Percentiles rank a stretch among this genome's conserved stretches.
These are phyloP conservation scores for Ypsolopha sequella DNA, from an alignment of 2,888 invertebrate genomes.

Conservation along the genomic window DNA sequence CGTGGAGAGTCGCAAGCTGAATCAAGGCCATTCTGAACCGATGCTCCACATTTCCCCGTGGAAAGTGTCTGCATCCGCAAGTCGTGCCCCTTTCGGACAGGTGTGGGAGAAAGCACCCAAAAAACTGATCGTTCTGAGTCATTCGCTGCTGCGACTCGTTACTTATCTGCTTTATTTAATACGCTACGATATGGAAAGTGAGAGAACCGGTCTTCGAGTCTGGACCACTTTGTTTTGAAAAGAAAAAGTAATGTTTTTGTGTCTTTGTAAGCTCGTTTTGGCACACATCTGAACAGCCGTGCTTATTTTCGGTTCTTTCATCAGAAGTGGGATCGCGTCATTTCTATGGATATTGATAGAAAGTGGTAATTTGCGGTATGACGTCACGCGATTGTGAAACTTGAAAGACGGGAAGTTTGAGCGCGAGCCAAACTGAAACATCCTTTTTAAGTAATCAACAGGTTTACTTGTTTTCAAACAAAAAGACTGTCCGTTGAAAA, in stretches of 20 bases:
- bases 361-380: no score
- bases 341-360: not conserved
- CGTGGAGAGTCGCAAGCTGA: slow-evolving; percentile 19
- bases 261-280: not conserved
- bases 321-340: not conserved
- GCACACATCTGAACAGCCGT: not conserved
- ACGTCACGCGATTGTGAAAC: no score
- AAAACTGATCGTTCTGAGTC: slow-evolving; percentile 54
- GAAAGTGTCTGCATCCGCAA: slow-evolving; percentile 66
- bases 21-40: slow-evolving; percentile 64
- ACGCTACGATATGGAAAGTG: slow-evolving; percentile 41
- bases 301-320: not conserved
- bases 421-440: no score
- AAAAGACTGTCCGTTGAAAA: no score
- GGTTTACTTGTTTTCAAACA: no score
- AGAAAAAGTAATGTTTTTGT: slow-evolving; percentile 24
- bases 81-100: slow-evolving; percentile 60
- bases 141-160: slow-evolving; percentile 45
- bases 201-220: slow-evolving; percentile 40
- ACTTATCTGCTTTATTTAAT: slow-evolving; percentile 22
- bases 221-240: slow-evolving; percentile 32
- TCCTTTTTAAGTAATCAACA: no score
- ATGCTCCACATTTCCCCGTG: slow-evolving; percentile 62
- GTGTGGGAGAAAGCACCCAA: slow-evolving; percentile 67
- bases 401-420: no score